Percentiles rank a stretch among this genome's conserved stretches.
Conservation (phyloP, 2,888 invertebrate genomes). For the Timandra comae region DNA sequence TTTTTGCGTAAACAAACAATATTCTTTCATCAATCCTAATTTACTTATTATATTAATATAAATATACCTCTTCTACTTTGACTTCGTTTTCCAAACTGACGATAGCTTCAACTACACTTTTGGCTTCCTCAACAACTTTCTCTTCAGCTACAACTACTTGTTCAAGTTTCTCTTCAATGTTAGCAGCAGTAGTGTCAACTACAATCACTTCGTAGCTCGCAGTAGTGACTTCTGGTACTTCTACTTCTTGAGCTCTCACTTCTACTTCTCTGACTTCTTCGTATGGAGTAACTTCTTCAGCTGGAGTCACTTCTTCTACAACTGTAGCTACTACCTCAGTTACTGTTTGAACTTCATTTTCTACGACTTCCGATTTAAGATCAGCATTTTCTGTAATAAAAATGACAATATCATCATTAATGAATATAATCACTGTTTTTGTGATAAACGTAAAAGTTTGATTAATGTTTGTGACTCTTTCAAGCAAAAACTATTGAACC, state of each 20-base stretch:
- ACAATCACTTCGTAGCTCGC: conserved; percentile 11
- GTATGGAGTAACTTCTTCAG: conserved; percentile 8
- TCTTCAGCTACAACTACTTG: conserved; percentile 19
- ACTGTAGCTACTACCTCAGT: no score
- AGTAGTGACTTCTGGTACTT: conserved; percentile 10
- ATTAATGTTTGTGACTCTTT: no score
- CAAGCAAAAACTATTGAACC: no score
- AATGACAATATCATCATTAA: no score
- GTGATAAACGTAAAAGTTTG: no score
- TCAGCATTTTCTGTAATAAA: no score
- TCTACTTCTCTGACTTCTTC: conserved; percentile 13
- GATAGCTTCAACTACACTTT: conserved; percentile 50
- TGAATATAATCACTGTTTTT: no score
- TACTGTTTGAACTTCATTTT: no score
- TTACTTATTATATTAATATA: no score
- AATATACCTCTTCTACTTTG: conserved; percentile 48
- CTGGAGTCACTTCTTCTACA: conserved; percentile 18
- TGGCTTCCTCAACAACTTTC: conserved; percentile 28
- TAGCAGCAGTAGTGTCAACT: conserved; percentile 5
- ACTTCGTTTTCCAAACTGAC: conserved; percentile 46
- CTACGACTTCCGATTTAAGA: no score
- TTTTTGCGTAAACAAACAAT: no score
- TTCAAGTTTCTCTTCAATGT: conserved; percentile 10
- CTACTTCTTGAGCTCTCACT: conserved; percentile 9
- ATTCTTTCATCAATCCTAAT: no score